Evolutionary conservation across 2,113 vertebrate species (phyloP).

Genomic region (Tichodroma muraria): DNA sequence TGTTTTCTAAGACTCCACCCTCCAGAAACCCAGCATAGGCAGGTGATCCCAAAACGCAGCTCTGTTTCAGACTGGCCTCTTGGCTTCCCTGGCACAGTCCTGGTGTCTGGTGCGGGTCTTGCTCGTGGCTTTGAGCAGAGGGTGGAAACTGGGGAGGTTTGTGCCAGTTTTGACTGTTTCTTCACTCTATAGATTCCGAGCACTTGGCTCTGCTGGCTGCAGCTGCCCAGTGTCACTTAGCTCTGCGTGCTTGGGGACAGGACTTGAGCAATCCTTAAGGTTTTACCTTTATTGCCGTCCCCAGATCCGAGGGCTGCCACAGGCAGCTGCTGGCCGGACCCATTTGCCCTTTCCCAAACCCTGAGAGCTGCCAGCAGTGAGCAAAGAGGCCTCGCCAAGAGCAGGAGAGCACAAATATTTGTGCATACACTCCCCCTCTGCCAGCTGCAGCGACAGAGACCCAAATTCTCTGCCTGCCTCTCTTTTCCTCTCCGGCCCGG

Average conservation of each 20-base stretch:
- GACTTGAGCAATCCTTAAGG: fast-evolving
- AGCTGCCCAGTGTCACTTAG: background rate
- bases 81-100: background rate
- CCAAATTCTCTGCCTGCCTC: background rate
- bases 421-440: background rate
- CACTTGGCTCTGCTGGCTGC: background rate
- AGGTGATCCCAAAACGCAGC: background rate
- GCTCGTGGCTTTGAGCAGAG: fast-evolving
- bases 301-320: background rate
- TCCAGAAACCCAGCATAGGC: background rate
- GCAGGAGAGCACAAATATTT: background rate
- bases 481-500: background rate
- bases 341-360: background rate
- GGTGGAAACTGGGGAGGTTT: background rate
- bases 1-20: background rate
- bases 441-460: background rate
- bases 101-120: background rate
- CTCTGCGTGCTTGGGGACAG: fast-evolving
- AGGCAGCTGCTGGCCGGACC: background rate
- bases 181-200: background rate
- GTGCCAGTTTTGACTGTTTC: background rate
- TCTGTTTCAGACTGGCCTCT: background rate
- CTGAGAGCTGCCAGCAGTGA: background rate
- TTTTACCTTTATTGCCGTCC: background rate
- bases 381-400: background rate